A percentile compares a stretch with the other conserved stretches of the same genome.
These are phyloP conservation scores for Halocaridina rubra DNA, from an alignment of 2,888 invertebrate species.

Conservation along the genomic window DNA sequence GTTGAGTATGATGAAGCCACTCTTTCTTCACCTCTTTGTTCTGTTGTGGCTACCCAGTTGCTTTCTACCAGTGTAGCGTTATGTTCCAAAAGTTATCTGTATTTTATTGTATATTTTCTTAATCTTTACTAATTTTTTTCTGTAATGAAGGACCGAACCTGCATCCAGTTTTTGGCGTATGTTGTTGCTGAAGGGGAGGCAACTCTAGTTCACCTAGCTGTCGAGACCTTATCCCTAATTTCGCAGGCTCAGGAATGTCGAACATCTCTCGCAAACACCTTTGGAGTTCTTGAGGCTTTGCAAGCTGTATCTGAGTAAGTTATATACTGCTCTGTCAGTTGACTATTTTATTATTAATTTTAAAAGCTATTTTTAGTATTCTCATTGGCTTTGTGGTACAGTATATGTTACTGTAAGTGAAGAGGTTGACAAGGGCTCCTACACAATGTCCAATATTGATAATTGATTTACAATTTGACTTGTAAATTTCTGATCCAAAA, in stretches of 20 bases:
- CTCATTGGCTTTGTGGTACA: too few relatives aligned
- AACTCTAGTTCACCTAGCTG: slow-evolving; percentile 56
- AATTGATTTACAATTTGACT: too few relatives aligned
- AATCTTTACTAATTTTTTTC: neutral
- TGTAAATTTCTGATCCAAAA: too few relatives aligned
- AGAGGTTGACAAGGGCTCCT: too few relatives aligned
- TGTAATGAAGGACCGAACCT: slow-evolving; percentile 62
- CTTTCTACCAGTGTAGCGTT: neutral
- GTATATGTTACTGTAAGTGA: too few relatives aligned
- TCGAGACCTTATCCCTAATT: slow-evolving; percentile 63
- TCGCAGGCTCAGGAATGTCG: slow-evolving; percentile 62
- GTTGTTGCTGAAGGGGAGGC: slow-evolving; percentile 64
- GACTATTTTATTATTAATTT: too few relatives aligned
- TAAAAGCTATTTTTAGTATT: too few relatives aligned
- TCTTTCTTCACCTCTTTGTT: neutral
- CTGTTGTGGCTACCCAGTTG: neutral
- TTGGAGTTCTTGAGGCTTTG: slow-evolving; percentile 64
- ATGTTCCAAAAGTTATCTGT: neutral
- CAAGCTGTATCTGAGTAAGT: slow-evolving; percentile 63
- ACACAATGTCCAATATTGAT: too few relatives aligned
- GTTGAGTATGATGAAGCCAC: neutral
- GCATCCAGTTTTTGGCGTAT: slow-evolving; percentile 64
- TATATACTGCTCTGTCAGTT: too few relatives aligned
- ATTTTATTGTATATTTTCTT: neutral
- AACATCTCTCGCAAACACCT: slow-evolving; percentile 62